Conservation (phyloP, 2,113 vertebrate genomes). For the Gorsachius goisagi region DNA sequence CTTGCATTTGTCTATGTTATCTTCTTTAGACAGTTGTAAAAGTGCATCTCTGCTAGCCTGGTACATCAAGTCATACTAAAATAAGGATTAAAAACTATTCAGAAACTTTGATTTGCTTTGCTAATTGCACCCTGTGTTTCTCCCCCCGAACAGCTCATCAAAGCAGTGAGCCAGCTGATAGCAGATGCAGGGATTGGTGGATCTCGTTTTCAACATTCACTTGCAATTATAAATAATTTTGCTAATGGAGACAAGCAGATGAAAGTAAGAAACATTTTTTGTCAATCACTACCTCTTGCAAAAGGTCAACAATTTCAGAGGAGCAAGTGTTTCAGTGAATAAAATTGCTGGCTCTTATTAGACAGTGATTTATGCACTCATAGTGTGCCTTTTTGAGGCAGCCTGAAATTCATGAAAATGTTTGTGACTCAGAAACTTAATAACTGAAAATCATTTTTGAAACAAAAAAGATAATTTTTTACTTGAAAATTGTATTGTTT, state of each 20-base stretch:
- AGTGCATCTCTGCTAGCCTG: not conserved
- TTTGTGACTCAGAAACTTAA: not conserved
- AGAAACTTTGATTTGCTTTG: not conserved
- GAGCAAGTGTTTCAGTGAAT: not conserved
- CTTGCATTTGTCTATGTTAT: not conserved
- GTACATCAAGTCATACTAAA: not conserved
- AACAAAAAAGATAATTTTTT: not conserved
- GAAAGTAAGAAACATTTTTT: constrained; percentile 82
- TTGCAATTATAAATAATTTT: constrained; percentile 97
- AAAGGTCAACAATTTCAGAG: constrained; percentile 23
- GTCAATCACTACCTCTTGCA: not conserved
- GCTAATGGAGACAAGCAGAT: constrained; percentile 96
- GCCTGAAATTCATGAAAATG: not conserved
- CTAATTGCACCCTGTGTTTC: not conserved
- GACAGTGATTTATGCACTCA: not conserved
- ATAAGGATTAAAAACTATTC: not conserved
- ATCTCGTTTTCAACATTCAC: constrained; percentile 94
- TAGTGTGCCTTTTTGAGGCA: not conserved
- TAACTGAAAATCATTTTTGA: not conserved
- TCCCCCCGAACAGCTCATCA: constrained; percentile 85
- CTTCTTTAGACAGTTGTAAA: not conserved
- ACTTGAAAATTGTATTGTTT: not conserved
- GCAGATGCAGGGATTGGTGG: constrained; percentile 96
- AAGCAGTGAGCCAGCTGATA: constrained; percentile 96
- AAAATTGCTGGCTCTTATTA: not conserved